Evolutionary conservation across 2,113 vertebrate genomes (phyloP).

Genomic region (Sphaerodactylus townsendi): DNA sequence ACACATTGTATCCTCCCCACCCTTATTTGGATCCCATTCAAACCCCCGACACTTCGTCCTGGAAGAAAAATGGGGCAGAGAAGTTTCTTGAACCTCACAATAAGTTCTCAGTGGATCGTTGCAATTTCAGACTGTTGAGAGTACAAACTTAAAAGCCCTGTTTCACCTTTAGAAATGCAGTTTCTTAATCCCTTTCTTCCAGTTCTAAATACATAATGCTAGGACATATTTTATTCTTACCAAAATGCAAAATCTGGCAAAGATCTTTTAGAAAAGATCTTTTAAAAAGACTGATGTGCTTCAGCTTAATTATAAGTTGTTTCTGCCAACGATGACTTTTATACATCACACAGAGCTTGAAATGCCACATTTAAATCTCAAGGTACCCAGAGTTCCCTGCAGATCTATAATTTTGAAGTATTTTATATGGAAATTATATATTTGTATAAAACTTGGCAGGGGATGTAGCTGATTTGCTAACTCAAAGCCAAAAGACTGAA

Average conservation of each 20-base stretch:
- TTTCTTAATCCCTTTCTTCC: neutral
- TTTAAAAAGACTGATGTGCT: neutral
- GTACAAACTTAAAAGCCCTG: neutral
- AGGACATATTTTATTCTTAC: constrained; percentile 8
- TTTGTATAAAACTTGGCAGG: constrained; percentile 49
- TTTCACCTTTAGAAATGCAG: neutral
- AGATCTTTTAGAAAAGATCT: neutral
- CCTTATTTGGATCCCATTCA: neutral
- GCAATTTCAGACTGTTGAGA: neutral
- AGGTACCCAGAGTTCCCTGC: constrained; percentile 32
- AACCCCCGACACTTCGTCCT: neutral
- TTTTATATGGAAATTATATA: constrained; percentile 70
- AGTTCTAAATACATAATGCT: neutral
- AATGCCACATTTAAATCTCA: constrained; percentile 51
- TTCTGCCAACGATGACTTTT: constrained; percentile 49
- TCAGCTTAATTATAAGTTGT: constrained; percentile 7
- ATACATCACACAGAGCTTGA: constrained; percentile 37
- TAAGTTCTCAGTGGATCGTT: neutral
- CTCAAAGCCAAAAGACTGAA: constrained; percentile 44
- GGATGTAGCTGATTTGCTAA: constrained; percentile 43
- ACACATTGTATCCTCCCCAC: neutral
- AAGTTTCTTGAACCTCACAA: neutral
- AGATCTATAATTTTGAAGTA: constrained; percentile 67
- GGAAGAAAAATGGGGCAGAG: neutral
- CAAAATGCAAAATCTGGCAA: neutral